Evolutionary conservation across 2,113 vertebrate genomes (phyloP).

Genomic region (Oncorhynchus kisutch): DNA sequence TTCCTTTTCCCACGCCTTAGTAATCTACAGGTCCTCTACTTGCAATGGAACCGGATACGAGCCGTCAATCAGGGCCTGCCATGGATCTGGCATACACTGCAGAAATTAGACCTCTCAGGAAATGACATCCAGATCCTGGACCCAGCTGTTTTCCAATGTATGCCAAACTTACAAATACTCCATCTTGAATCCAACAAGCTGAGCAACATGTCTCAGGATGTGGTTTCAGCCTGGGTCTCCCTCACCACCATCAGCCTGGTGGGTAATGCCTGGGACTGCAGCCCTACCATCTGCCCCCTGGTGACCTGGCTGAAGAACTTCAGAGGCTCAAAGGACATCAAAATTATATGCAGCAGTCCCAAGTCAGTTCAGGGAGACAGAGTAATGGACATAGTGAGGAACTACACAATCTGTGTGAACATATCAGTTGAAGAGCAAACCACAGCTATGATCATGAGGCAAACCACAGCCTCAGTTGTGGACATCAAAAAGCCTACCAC

Average conservation of each 20-base stretch:
- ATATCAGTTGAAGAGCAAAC: conserved; percentile 43
- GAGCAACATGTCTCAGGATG: conserved; percentile 87
- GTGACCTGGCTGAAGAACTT: conserved; percentile 90
- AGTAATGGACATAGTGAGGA: conserved; percentile 85
- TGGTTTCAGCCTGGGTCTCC: conserved; percentile 88
- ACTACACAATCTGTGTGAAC: conserved; percentile 81
- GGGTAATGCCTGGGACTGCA: conserved; percentile 95
- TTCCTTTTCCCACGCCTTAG: conserved; percentile 92
- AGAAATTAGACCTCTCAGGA: conserved; percentile 94
- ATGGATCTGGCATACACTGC: conserved; percentile 93
- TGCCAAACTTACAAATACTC: conserved; percentile 90
- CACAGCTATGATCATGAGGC: conserved; percentile 12
- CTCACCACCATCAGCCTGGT: conserved; percentile 88
- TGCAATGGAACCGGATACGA: conserved; percentile 96
- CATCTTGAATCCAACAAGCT: conserved; percentile 97
- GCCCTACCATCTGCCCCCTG: conserved; percentile 87
- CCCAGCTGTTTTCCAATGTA: conserved; percentile 87
- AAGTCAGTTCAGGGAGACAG: conserved; percentile 89
- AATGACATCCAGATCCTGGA: conserved; percentile 93
- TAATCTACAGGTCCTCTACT: conserved; percentile 89
- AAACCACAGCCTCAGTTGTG: conserved; percentile 45
- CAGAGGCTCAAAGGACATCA: conserved; percentile 87
- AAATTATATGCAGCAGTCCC: conserved; percentile 93
- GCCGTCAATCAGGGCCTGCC: conserved; percentile 86
- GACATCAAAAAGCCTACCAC: conserved; percentile 68